These are phyloP conservation scores for Misgurnus anguillicaudatus DNA, from an alignment of 2,113 vertebrate species.

Conservation along the genomic window DNA sequence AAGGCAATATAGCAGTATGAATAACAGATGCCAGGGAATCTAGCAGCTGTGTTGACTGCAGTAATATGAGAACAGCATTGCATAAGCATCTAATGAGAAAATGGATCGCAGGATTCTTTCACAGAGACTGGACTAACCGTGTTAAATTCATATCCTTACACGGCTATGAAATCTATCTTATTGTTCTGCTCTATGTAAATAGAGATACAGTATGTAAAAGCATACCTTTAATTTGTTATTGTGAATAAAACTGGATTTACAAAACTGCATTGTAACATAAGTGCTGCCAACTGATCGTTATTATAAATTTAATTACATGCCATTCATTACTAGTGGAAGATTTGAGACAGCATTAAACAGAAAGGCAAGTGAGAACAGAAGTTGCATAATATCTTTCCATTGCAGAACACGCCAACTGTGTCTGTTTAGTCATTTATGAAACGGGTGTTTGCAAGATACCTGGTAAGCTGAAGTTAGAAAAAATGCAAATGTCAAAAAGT, in stretches of 20 bases:
- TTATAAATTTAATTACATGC: not conserved
- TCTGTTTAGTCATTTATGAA: not conserved
- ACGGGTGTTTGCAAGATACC: too few relatives aligned
- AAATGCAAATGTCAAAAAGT: too few relatives aligned
- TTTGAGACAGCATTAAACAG: not conserved
- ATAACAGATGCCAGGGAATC: constrained; percentile 29
- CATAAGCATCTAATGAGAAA: constrained; percentile 32
- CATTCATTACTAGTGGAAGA: constrained; percentile 3
- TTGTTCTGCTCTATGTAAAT: constrained; percentile 10
- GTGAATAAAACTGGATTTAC: not conserved
- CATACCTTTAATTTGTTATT: not conserved
- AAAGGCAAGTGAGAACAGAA: not conserved
- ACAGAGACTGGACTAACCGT: not conserved
- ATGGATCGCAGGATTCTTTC: not conserved
- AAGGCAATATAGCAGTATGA: constrained; percentile 7
- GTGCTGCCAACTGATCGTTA: not conserved
- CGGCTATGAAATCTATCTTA: constrained; percentile 4
- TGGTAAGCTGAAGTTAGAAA: too few relatives aligned
- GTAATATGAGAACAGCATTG: constrained; percentile 34
- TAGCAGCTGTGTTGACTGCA: constrained; percentile 21
- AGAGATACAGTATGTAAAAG: not conserved
- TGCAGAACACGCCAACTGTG: constrained; percentile 10
- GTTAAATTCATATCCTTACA: constrained; percentile 15
- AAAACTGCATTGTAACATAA: too few relatives aligned
- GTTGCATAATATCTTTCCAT: not conserved